phyloP scores from a whole-genome alignment of 2,797 vertebrate species.

The Manis crassicaudata region DNA sequence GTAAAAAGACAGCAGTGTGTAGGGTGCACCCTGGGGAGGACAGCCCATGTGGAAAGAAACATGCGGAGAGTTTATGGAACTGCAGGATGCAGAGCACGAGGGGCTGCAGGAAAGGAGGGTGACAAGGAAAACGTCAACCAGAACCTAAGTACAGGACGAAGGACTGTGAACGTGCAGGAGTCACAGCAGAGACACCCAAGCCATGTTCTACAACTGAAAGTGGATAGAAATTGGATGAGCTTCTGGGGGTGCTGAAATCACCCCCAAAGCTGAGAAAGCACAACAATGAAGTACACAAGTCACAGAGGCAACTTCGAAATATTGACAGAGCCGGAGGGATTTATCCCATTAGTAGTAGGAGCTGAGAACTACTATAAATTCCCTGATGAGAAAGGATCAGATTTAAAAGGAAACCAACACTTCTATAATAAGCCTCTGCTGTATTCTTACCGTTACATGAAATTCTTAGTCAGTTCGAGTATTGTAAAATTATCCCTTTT shows the following conservation, averaged over 20 bases:
- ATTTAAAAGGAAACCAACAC: constrained; percentile 19
- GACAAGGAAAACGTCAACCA: not conserved
- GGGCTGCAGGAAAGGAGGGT: not conserved
- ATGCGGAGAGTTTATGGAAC: not conserved
- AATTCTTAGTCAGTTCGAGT: not conserved
- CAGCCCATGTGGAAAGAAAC: not conserved
- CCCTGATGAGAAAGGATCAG: not conserved
- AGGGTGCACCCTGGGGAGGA: not conserved
- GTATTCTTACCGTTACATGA: not conserved
- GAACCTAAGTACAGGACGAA: not conserved
- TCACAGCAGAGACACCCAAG: not conserved
- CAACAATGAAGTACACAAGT: not conserved
- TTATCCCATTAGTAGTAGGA: not conserved
- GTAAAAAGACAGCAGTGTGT: not conserved
- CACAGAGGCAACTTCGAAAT: constrained; percentile 35
- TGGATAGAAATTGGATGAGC: not conserved
- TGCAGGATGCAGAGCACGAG: not conserved
- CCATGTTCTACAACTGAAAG: not conserved
- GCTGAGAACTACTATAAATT: not conserved
- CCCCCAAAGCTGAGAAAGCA: not conserved
- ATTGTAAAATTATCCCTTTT: constrained; percentile 17
- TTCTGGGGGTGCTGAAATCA: not conserved
- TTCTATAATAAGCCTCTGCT: not conserved
- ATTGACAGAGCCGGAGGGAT: not conserved
- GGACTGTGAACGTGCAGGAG: not conserved